A percentile compares a stretch with the other conserved stretches of the same genome.
Evolutionary conservation across 2,888 invertebrate genomes (phyloP).

Genomic region (Ormia ochracea): DNA sequence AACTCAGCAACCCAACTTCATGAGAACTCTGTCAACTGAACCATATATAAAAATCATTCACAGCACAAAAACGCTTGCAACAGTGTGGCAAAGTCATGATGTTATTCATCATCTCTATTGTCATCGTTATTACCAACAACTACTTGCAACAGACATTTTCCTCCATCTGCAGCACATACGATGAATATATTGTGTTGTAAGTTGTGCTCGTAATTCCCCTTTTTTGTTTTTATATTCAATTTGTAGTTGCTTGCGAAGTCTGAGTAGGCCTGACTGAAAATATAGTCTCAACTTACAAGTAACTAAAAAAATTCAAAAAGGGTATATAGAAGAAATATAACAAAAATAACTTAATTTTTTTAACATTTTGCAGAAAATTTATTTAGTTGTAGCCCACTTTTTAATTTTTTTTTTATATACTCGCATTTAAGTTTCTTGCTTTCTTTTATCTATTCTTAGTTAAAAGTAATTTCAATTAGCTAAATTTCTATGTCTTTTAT

Average conservation of each 20-base stretch:
- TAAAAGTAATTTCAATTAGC: too few relatives aligned
- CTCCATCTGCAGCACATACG: neutral
- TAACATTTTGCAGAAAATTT: too few relatives aligned
- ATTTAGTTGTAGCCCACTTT: too few relatives aligned
- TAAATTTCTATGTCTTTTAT: too few relatives aligned
- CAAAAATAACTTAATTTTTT: too few relatives aligned
- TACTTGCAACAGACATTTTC: conserved; percentile 2
- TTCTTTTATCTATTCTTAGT: too few relatives aligned
- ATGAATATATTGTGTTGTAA: neutral
- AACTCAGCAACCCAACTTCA: conserved; percentile 11
- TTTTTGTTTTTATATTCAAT: conserved; percentile 28
- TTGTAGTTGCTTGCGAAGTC: neutral
- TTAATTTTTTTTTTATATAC: too few relatives aligned
- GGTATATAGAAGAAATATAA: too few relatives aligned
- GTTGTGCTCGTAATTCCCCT: neutral
- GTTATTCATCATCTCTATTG: conserved; percentile 44
- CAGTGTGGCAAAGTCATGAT: conserved; percentile 54
- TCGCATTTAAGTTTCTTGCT: too few relatives aligned
- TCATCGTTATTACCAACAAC: conserved; percentile 25
- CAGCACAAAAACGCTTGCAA: conserved; percentile 11
- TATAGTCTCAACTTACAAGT: neutral
- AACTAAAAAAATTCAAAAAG: too few relatives aligned
- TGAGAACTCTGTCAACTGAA: conserved; percentile 22
- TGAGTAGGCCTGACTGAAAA: neutral
- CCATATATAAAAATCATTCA: conserved; percentile 7